phyloP scores from a whole-genome alignment of 2,113 vertebrate species.

The Mustelus asterias region DNA sequence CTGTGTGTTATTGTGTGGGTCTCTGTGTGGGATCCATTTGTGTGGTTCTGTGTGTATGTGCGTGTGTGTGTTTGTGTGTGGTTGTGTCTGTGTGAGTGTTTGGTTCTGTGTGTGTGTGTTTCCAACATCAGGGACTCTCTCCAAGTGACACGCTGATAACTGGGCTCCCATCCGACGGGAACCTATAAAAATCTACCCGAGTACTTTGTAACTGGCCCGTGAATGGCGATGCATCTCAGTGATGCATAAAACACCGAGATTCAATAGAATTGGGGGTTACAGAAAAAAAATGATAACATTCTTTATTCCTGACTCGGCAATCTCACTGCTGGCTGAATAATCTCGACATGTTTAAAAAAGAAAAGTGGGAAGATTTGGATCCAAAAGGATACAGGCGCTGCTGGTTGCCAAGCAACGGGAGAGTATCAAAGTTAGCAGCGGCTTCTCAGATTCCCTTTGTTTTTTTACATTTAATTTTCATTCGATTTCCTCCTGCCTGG shows the following conservation, averaged over 20 bases:
- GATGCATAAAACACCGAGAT: not conserved
- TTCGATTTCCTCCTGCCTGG: not conserved
- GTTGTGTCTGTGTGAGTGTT: too few species aligned
- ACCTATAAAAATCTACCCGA: not conserved
- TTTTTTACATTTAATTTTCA: not conserved
- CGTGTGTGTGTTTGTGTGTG: too few species aligned
- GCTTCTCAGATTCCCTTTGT: not conserved
- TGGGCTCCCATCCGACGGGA: not conserved
- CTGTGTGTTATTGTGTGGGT: too few species aligned
- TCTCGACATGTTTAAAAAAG: not conserved
- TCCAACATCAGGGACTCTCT: not conserved
- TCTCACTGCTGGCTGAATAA: not conserved
- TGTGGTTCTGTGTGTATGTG: too few species aligned
- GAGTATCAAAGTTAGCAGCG: conserved; percentile 1
- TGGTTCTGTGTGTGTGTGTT: not conserved
- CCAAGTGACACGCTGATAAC: not conserved
- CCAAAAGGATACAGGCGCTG: not conserved
- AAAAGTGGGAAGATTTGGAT: not conserved
- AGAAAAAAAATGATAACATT: too few species aligned
- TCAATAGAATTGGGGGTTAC: not conserved
- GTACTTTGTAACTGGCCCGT: not conserved
- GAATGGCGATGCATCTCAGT: not conserved
- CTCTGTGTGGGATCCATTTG: too few species aligned
- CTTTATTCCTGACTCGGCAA: not conserved
- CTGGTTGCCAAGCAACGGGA: not conserved